Percentiles rank a stretch among this genome's conserved stretches.
Conservation (phyloP, 1,140 invertebrate species). For the Mamestra configurata region DNA sequence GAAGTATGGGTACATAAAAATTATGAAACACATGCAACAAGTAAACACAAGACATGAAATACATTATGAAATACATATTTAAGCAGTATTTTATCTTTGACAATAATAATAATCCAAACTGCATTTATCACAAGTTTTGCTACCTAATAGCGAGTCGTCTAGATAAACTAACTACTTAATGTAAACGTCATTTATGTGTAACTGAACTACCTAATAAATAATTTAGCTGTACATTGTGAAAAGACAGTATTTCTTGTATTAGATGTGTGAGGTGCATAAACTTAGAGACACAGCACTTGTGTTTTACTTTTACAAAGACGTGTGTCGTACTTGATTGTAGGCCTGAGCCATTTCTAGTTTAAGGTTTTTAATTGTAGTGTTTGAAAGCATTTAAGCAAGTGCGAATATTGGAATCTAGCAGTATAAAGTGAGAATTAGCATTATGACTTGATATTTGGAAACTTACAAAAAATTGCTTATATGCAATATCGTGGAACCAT, state of each 20-base stretch:
- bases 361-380: neutral
- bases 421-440: neutral
- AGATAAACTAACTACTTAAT: neutral
- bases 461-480: too few species aligned
- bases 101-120: neutral
- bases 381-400: slow-evolving; percentile 2
- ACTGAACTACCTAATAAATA: neutral
- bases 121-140: neutral
- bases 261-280: neutral
- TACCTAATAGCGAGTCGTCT: neutral
- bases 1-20: neutral
- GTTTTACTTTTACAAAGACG: neutral
- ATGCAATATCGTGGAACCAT: too few species aligned
- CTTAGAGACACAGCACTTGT: neutral
- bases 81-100: neutral
- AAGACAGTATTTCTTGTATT: neutral
- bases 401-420: neutral
- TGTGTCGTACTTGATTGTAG: neutral
- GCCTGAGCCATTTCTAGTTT: neutral
- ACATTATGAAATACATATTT: too few species aligned
- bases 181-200: neutral
- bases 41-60: neutral
- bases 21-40: neutral
- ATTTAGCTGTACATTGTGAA: neutral
- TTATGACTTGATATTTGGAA: neutral